A percentile compares a stretch with the other conserved stretches of the same genome.
These are phyloP conservation scores for Leptarthrus brevirostris DNA, from an alignment of 2,888 invertebrate genomes.

Conservation along the genomic window DNA sequence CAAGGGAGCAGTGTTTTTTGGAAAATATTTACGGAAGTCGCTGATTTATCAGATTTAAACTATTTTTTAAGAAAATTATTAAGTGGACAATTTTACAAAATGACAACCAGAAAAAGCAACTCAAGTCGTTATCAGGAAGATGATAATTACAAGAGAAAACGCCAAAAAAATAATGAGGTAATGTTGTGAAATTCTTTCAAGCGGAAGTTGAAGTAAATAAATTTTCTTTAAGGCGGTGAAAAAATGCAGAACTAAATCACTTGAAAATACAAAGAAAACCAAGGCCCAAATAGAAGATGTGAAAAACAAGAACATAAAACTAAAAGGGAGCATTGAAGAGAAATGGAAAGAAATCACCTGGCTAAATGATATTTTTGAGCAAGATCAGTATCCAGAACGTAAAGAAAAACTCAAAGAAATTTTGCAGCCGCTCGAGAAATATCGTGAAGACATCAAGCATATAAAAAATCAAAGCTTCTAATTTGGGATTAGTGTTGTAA, in stretches of 20 bases:
- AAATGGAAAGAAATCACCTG: not conserved
- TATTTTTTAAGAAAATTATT: no score
- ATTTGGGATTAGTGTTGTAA: no score
- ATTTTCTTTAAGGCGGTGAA: slow-evolving; percentile 12
- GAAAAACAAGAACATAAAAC: not conserved
- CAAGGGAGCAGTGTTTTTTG: no score
- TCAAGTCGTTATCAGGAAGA: slow-evolving; percentile 59
- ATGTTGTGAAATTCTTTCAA: no score
- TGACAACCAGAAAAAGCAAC: slow-evolving; percentile 63
- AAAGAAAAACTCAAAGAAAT: not conserved
- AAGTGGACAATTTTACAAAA: no score
- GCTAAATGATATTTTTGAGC: not conserved
- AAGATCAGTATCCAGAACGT: not conserved
- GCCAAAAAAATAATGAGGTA: slow-evolving; percentile 65
- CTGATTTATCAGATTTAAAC: no score
- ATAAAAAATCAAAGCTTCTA: no score
- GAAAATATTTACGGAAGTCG: no score
- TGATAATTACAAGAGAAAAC: slow-evolving; percentile 62
- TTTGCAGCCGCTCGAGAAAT: not conserved
- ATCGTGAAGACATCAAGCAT: no score
- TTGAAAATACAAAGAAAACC: not conserved
- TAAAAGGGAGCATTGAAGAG: not conserved
- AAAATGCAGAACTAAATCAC: not conserved
- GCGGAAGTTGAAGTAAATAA: not conserved
- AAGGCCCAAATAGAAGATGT: not conserved